phyloP scores from a whole-genome alignment of 2,888 invertebrate genomes.

The Ctena decussata region DNA sequence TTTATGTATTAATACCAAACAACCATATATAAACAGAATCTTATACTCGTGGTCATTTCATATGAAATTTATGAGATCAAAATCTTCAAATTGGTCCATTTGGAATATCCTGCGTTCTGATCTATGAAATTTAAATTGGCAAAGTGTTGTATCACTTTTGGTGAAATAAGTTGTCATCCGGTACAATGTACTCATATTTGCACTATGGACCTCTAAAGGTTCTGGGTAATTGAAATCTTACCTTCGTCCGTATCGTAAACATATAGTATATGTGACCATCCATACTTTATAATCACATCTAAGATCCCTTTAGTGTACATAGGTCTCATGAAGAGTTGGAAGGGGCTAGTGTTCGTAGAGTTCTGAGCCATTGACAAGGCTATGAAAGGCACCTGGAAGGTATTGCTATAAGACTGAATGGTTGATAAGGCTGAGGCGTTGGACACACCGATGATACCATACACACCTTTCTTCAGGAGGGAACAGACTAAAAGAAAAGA shows the following conservation, averaged over 20 bases:
- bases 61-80: too few species aligned
- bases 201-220: too few species aligned
- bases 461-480: slow-evolving; percentile 72
- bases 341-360: slow-evolving; percentile 65
- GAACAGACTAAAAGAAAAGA: slow-evolving; percentile 71
- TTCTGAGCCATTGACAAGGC: slow-evolving; percentile 74
- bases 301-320: slow-evolving; percentile 73
- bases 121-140: too few species aligned
- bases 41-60: too few species aligned
- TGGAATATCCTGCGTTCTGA: too few species aligned
- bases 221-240: slow-evolving; percentile 44
- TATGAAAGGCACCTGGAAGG: slow-evolving; percentile 77
- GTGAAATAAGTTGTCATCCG: too few species aligned
- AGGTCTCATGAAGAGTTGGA: slow-evolving; percentile 75
- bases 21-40: too few species aligned
- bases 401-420: slow-evolving; percentile 79
- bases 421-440: slow-evolving; percentile 79
- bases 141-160: too few species aligned
- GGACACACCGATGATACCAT: slow-evolving; percentile 75
- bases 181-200: too few species aligned
- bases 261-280: slow-evolving; percentile 72
- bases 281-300: slow-evolving; percentile 69
- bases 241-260: slow-evolving; percentile 81
- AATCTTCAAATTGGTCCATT: too few species aligned
- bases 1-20: too few species aligned